These are phyloP conservation scores for Lasioglossum figueresi DNA, from an alignment of 2,888 invertebrate species.

Conservation along the genomic window DNA sequence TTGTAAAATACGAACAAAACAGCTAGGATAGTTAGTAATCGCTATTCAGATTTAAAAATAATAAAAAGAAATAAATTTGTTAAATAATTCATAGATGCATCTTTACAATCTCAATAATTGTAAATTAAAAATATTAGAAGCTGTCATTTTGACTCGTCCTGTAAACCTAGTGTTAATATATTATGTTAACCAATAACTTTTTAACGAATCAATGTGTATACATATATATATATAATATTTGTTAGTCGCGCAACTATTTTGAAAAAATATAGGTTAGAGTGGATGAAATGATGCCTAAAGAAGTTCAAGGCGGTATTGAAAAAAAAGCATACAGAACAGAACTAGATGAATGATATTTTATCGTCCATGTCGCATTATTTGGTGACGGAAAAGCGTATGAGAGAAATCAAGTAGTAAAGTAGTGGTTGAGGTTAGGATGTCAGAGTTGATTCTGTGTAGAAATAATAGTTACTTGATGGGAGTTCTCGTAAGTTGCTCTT, in stretches of 20 bases:
- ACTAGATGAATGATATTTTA: background rate
- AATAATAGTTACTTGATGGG: background rate
- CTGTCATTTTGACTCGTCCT: background rate
- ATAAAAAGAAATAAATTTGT: background rate
- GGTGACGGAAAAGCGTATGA: background rate
- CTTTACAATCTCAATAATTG: background rate
- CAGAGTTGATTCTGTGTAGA: background rate
- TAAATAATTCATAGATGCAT: background rate
- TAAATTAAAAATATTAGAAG: background rate
- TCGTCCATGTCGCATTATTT: background rate
- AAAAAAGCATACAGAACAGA: background rate
- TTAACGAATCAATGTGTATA: background rate
- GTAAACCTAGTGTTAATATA: background rate
- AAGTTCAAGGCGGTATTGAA: background rate
- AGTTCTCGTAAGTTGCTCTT: background rate
- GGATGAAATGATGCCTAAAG: background rate
- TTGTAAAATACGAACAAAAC: background rate
- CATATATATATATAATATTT: background rate
- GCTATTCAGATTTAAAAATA: background rate
- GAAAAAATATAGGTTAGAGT: background rate
- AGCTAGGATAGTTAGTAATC: background rate
- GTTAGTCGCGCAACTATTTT: background rate
- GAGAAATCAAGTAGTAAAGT: background rate
- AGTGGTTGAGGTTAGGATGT: slow-evolving; percentile 8
- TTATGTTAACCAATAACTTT: background rate